Base-by-base conservation (phyloP, 2,113 vertebrate genomes). In the Apteryx owenii region DNA sequence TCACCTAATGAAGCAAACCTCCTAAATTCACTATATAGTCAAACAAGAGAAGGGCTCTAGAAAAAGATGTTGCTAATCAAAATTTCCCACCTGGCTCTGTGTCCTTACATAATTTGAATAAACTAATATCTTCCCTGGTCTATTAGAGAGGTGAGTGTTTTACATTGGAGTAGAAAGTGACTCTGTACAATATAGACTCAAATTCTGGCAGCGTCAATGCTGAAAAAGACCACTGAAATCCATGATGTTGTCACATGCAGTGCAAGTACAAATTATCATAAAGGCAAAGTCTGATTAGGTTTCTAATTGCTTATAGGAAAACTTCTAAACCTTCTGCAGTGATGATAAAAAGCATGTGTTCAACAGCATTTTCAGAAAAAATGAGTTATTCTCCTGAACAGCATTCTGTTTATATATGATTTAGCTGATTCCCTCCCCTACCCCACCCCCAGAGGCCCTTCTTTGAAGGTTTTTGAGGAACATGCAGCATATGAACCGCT, bases 381-480 rank as follows among this genome's bases (percentile, higher is more conserved):
- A 46, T 2, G 4, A 29, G 33, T 65, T 75, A 9, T 80, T 96
- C 46, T 90, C 75, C 71, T 71, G 20, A 96, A 75, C 26, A 88
- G 28, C 46, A 33, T 8, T 23, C 48, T 91, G 60, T 83, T 95
- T 91, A 88, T 36, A 75, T 46, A 25, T 51, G 5, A 84, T 91
- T 90, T 90, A 9, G 17, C 77, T 91, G 31, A 46, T 66, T 75
- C 29, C 9, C 12, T 21, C 16, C 33, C 73, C 60, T 90, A 76
- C 75, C 66, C 36, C 62, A 75, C 50, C 12, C 75, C 91, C 73
- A 85, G 58, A 85, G 78, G 86, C 89, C 87, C 48, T 78, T 88
- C 54, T 90, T 36, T 91, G 82, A 91, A 69, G 14, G 25, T 92
- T 81, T 83, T 92, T 91, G 81, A 86, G 82, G 76, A 96, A 48